phyloP scores from a whole-genome alignment of 1,140 invertebrate genomes.

The Globodera rostochiensis region DNA sequence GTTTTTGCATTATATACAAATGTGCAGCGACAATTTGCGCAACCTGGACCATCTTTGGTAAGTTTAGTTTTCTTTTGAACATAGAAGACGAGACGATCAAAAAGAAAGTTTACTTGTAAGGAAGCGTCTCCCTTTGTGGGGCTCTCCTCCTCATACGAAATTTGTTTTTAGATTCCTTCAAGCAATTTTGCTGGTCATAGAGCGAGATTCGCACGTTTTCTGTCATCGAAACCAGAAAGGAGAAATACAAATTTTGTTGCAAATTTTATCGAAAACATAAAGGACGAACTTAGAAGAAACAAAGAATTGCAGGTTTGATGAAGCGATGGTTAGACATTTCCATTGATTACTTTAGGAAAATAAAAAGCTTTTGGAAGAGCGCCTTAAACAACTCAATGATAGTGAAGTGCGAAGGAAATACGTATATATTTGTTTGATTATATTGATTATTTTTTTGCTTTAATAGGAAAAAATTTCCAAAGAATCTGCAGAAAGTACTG shows the following conservation, averaged over 20 bases:
- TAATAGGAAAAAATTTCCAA: conserved; percentile 50
- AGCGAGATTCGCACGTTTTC: not conserved
- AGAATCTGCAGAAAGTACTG: conserved; percentile 42
- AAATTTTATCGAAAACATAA: conserved; percentile 87
- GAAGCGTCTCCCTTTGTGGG: too few relatives aligned
- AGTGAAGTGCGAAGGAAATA: conserved; percentile 81
- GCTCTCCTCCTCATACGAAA: too few relatives aligned
- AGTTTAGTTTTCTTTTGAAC: too few relatives aligned
- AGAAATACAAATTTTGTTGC: conserved; percentile 74
- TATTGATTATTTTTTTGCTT: not conserved
- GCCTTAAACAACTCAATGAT: conserved; percentile 94
- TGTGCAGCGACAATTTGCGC: not conserved
- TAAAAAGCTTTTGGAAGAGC: conserved; percentile 91
- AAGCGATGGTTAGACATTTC: conserved; percentile 8
- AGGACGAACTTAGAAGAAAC: conserved; percentile 89
- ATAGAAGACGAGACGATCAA: too few relatives aligned
- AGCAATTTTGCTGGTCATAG: not conserved
- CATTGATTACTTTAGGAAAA: conserved; percentile 73
- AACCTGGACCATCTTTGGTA: too few relatives aligned
- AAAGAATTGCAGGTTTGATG: conserved; percentile 86
- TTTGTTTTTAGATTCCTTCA: not conserved
- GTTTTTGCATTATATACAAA: not conserved
- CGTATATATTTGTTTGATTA: conserved; percentile 60
- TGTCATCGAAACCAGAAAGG: not conserved
- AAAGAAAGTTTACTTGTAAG: too few relatives aligned